A percentile compares a stretch with the other conserved stretches of the same genome.
These are phyloP conservation scores for Radopholus similis DNA, from an alignment of 1,140 invertebrate species.

Conservation along the genomic window DNA sequence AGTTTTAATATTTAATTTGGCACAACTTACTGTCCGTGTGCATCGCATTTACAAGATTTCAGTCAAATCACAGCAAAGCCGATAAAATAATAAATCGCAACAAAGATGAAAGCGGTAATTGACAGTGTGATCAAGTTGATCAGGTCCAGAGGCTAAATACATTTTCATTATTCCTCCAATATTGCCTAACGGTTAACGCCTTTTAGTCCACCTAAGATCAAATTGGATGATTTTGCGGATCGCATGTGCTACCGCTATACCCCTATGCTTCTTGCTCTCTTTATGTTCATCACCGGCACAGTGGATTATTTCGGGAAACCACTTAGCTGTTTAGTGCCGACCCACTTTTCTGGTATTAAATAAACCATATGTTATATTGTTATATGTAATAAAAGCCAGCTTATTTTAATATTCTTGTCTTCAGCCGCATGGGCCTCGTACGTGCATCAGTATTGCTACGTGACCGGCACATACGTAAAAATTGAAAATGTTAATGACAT, in stretches of 20 bases:
- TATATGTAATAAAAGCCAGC: neutral
- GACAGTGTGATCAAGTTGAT: neutral
- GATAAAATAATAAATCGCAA: neutral
- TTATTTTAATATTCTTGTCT: neutral
- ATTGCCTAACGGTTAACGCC: neutral
- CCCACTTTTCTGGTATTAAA: constrained; percentile 11
- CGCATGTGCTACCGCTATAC: constrained; percentile 8
- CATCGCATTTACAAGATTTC: no score
- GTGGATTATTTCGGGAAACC: constrained; percentile 12
- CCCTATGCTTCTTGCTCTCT: constrained; percentile 7
- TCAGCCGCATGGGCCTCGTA: constrained; percentile 1
- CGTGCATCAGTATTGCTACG: constrained; percentile 16
- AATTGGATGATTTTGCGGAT: constrained; percentile 11
- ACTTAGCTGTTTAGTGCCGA: constrained; percentile 7
- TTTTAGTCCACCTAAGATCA: neutral
- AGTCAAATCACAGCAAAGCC: no score
- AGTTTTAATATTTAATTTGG: no score
- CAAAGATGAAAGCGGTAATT: neutral
- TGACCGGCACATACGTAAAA: constrained; percentile 13
- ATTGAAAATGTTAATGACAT: neutral
- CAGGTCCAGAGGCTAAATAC: neutral
- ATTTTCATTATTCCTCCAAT: neutral
- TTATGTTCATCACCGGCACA: constrained; percentile 18
- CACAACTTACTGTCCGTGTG: no score
- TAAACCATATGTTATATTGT: neutral